A percentile compares a stretch with the other conserved stretches of the same genome.
These are phyloP conservation scores for Ophioninae sp. DNA, from an alignment of 2,888 invertebrate genomes.

Conservation along the genomic window DNA sequence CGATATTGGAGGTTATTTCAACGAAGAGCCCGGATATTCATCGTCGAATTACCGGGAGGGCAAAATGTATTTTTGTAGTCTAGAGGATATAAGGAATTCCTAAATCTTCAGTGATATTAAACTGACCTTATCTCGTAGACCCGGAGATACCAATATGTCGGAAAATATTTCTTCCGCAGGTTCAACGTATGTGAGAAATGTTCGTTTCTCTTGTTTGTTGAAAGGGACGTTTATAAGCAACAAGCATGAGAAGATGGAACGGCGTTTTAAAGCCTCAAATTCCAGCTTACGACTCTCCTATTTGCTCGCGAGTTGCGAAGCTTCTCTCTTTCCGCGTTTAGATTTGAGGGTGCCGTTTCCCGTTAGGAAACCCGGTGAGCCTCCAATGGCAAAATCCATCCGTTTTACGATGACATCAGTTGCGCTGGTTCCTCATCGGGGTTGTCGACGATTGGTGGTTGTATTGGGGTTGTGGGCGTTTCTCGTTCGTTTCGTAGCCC, in stretches of 20 bases:
- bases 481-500: slow-evolving; percentile 46
- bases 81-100: neutral
- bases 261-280: slow-evolving; percentile 65
- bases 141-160: neutral
- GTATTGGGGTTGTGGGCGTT: slow-evolving; percentile 60
- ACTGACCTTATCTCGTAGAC: neutral
- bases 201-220: no score
- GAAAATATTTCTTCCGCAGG: neutral
- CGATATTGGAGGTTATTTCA: slow-evolving; percentile 16
- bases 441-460: slow-evolving; percentile 62
- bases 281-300: slow-evolving; percentile 65
- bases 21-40: slow-evolving; percentile 22
- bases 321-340: neutral
- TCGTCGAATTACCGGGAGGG: slow-evolving; percentile 21
- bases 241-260: slow-evolving; percentile 49
- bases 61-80: slow-evolving; percentile 10
- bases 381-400: slow-evolving; percentile 65
- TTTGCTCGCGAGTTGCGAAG: no score
- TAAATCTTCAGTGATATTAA: neutral
- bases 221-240: neutral
- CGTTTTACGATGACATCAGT: slow-evolving; percentile 64
- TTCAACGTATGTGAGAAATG: neutral
- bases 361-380: slow-evolving; percentile 29
- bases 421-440: slow-evolving; percentile 58
- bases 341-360: neutral